Evolutionary conservation across 2,888 invertebrate species (phyloP), one percentile per base, ranked within the genome.

Genomic region (Parasteatoda lunata): DNA sequence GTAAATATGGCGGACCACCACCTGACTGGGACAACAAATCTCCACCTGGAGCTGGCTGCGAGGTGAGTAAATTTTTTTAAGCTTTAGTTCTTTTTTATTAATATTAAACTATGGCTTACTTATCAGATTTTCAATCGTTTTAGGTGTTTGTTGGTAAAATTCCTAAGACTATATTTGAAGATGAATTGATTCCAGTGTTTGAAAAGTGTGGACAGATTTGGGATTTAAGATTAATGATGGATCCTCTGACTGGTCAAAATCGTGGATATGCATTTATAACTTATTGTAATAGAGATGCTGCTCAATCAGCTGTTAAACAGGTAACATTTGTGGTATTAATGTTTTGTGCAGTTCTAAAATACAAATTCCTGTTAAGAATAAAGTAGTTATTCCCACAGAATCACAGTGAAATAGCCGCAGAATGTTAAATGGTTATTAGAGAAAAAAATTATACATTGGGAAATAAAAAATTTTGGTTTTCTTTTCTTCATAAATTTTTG

Each of bases 161-260:
- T 92, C 99, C 99, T 91, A 98, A 98, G 94, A 97, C 97, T 93
- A 96, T 99, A 95, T 99, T 97, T 93, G 99, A 99, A 94, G 99
- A 99, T 93, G 98, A 98, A 92, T 94, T 99, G 90, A 98, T 99
- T 92, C 98, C 98, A 89, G 93, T 99, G 91, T 99, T 99, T 94
- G 99, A 99, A 93, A 96, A 97, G 92, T 97, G 97, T 94, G 98
- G 98, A 90, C 94, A 94, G 92, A 98, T 99, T 92, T 99, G 98
- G 97, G 99, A 99, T 93, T 94, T 99, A 91, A 95, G 99, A 92
- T 94, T 99, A 91, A 99, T 99, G 99, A 99, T 99, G 98, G 99
- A 99, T 93, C 98, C 99, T 89, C 96, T 98, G 95, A 97, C 98
- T 90, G 98, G 98, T 91, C 96, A 97, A 92, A 99, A 98, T 94